Conservation (phyloP, 92 coral and sea anemone genomes). For the Montipora capitata region DNA sequence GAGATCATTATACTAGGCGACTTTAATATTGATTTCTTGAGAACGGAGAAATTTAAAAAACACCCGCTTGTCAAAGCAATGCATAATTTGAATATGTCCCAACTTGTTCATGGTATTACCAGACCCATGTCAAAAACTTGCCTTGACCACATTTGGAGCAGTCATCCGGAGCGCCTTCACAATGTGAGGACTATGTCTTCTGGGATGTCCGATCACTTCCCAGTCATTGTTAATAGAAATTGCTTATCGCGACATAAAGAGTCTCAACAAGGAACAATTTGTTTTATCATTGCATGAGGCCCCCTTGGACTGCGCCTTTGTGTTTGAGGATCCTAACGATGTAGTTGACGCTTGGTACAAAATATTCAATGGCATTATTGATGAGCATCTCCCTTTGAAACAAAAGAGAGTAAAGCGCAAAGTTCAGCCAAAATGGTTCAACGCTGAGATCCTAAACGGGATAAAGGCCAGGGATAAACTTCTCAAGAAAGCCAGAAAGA, state of each 20-base stretch:
- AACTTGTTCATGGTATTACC: constrained; percentile 56
- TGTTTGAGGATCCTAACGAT: constrained; percentile 42
- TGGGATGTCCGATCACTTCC: constrained; percentile 78
- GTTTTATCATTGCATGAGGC: constrained; percentile 31
- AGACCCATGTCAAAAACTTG: constrained; percentile 56
- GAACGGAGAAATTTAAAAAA: constrained; percentile 14
- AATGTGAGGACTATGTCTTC: constrained; percentile 27
- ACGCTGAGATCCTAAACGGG: no score
- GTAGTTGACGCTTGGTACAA: constrained; percentile 71
- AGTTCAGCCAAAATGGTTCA: constrained; percentile 62
- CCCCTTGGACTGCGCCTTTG: constrained; percentile 75
- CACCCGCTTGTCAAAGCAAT: no score
- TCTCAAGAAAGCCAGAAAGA: constrained; percentile 46
- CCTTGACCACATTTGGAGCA: constrained; percentile 76
- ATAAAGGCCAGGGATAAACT: no score
- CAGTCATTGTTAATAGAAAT: constrained; percentile 37
- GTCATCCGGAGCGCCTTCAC: constrained; percentile 55
- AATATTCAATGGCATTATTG: constrained; percentile 50
- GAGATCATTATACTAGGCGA: constrained; percentile 34
- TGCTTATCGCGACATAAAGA: constrained; percentile 56
- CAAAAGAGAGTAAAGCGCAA: constrained; percentile 59
- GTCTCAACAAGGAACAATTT: constrained; percentile 56
- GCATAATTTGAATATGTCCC: constrained; percentile 64
- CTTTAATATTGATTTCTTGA: constrained; percentile 56
- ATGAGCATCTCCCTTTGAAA: constrained; percentile 67